A percentile compares a stretch with the other conserved stretches of the same genome.
phyloP scores from a whole-genome alignment of 2,797 vertebrate species.

The Coregonus ussuriensis region DNA sequence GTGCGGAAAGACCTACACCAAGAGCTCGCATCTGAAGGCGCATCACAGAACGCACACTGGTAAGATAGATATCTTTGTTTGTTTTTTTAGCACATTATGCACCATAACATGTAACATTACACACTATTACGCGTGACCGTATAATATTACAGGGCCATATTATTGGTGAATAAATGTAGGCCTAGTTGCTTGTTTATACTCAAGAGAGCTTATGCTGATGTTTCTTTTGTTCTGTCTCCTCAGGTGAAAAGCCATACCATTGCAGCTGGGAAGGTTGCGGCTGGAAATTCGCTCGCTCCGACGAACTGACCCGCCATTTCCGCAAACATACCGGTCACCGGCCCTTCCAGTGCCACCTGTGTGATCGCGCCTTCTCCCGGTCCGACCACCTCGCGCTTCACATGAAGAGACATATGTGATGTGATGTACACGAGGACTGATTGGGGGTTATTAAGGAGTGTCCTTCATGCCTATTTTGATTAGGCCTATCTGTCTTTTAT shows the following conservation, averaged over 20 bases:
- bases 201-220: neutral
- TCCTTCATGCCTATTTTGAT: slow-evolving; percentile 57
- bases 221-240: slow-evolving; percentile 19
- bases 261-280: slow-evolving; percentile 99
- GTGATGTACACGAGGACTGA: slow-evolving; percentile 68
- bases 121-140: neutral
- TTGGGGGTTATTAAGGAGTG: slow-evolving; percentile 11
- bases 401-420: slow-evolving; percentile 99
- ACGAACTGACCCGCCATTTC: slow-evolving; percentile 97
- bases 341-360: slow-evolving; percentile 98
- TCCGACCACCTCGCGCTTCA: slow-evolving; percentile 97
- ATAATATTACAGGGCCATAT: neutral
- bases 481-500: slow-evolving; percentile 62
- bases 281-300: slow-evolving; percentile 98
- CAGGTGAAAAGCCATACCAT: slow-evolving; percentile 98
- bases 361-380: slow-evolving; percentile 95
- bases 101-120: too few relatives aligned
- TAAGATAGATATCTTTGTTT: slow-evolving; percentile 55
- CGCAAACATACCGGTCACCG: slow-evolving; percentile 98
- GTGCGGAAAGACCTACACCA: slow-evolving; percentile 98
- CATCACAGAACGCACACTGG: slow-evolving; percentile 97
- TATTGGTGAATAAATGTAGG: neutral
- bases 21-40: slow-evolving; percentile 97
- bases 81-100: too few relatives aligned
- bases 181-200: neutral